Conservation (phyloP, 2,113 vertebrate genomes). For the Puma concolor region DNA sequence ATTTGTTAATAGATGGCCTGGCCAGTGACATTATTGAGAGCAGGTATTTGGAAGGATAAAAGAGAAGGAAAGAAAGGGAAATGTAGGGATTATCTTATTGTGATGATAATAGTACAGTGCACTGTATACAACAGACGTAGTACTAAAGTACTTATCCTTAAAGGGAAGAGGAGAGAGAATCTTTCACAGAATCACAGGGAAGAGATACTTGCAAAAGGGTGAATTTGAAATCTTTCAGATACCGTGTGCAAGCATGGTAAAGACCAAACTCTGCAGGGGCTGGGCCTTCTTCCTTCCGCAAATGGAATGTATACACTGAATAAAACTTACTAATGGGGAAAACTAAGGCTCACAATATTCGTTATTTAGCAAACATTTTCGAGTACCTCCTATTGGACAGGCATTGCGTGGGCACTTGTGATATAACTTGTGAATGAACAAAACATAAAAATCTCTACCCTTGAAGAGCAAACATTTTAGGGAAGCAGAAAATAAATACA, state of each 20-base stretch:
- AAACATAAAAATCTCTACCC: not conserved
- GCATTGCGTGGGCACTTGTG: not conserved
- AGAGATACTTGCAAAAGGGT: not conserved
- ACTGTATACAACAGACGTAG: not conserved
- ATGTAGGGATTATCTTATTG: not conserved
- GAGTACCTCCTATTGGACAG: not conserved
- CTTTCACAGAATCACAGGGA: not conserved
- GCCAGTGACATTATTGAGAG: not conserved
- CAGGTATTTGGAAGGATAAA: constrained; percentile 12
- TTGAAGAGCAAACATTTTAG: not conserved
- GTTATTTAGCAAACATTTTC: not conserved
- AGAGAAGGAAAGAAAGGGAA: not conserved
- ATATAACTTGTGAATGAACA: not conserved
- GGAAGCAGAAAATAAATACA: constrained; percentile 3
- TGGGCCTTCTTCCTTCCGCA: not conserved
- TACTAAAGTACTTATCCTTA: not conserved
- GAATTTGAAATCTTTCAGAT: not conserved
- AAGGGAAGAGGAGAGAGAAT: not conserved
- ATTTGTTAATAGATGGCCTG: not conserved
- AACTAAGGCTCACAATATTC: not conserved
- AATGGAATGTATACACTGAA: not conserved
- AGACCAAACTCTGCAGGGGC: not conserved
- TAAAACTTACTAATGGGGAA: not conserved
- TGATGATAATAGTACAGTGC: not conserved
- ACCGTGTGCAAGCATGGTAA: not conserved